Evolutionary conservation across 2,113 vertebrate species (phyloP).

Genomic region (Aspidoscelis tigris): DNA sequence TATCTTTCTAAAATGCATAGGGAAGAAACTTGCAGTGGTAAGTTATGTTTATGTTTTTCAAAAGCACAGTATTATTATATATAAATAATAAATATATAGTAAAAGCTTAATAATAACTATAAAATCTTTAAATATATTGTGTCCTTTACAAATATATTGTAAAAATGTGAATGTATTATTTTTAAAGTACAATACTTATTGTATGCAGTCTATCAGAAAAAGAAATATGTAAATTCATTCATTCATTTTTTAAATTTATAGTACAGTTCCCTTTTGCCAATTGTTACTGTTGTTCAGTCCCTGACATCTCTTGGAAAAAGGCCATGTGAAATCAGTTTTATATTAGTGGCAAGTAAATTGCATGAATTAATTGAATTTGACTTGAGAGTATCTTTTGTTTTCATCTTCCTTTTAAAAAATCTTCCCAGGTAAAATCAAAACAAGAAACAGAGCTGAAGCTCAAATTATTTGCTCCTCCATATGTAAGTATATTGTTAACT

Average conservation of each 20-base stretch:
- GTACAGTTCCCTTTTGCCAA: not conserved
- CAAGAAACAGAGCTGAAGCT: constrained; percentile 90
- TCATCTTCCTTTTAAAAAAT: not conserved
- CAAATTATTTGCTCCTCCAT: constrained; percentile 88
- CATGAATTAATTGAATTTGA: too few species aligned
- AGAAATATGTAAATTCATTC: not conserved
- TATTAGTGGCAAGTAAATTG: too few species aligned
- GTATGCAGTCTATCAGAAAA: constrained; percentile 11
- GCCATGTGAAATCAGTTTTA: too few species aligned
- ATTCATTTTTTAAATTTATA: not conserved
- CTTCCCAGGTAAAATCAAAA: constrained; percentile 85
- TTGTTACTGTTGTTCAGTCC: not conserved
- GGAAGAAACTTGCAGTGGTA: constrained; percentile 90
- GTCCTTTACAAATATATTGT: not conserved
- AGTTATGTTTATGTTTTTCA: constrained; percentile 58
- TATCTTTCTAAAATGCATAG: constrained; percentile 91
- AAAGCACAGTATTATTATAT: not conserved
- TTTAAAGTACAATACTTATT: not conserved
- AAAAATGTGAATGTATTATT: not conserved
- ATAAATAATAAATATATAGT: too few species aligned
- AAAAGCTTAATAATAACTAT: not conserved
- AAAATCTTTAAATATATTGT: not conserved
- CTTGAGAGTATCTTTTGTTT: too few species aligned
- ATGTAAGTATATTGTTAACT: constrained; percentile 78
- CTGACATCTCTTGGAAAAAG: too few species aligned